Evolutionary conservation across 2,888 invertebrate genomes (phyloP), one percentile per base, ranked within the genome.

Genomic region (Macrosoma leucophasiata): DNA sequence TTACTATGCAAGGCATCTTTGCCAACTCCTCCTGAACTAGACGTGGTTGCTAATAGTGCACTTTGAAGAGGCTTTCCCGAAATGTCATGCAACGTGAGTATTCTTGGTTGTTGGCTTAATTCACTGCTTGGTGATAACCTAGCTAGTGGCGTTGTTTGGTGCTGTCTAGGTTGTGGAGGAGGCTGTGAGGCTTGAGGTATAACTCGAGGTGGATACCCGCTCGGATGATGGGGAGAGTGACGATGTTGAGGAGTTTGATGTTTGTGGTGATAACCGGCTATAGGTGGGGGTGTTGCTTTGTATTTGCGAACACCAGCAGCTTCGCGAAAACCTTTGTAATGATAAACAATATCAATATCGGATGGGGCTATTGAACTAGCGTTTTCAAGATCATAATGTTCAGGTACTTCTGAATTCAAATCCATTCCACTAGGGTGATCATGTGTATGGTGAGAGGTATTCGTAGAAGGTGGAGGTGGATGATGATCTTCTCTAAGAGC

Each of bases 281-380:
- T 89, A 0, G 92, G 92, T 1, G 94, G 93, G 3, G 94, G 93
- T 2, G 93, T 93, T 2, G 94, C 91, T 75, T 95, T 95, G 63
- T 95, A 95, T 70, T 95, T 95, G 24, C 95, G 85, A 41, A 92
- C 89, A 1, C 94, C 94, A 2, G 89, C 90, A 26, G 90, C 91
- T 76, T 96, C 95, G 13, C 97, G 87, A 67, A 95, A 97, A 7
- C 93, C 95, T 82, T 97, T 96, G 65, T 98, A 98, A 68, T 98
- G 97, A 58, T 96, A 96, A 7, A 96, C 95, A 43, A 98, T 95
- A 63, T 98, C 97, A 47, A 97, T 97, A 64, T 98, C 98, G 2
- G 97, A 97, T 0, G 98, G 97, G 1, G 98, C 98, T 50, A 98
- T 97, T 0, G 96, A 97, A 68, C 96, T 97, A 1, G 97, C 97